These are phyloP conservation scores for Lochmaea crataegi DNA, from an alignment of 2,888 invertebrate species.

Conservation along the genomic window DNA sequence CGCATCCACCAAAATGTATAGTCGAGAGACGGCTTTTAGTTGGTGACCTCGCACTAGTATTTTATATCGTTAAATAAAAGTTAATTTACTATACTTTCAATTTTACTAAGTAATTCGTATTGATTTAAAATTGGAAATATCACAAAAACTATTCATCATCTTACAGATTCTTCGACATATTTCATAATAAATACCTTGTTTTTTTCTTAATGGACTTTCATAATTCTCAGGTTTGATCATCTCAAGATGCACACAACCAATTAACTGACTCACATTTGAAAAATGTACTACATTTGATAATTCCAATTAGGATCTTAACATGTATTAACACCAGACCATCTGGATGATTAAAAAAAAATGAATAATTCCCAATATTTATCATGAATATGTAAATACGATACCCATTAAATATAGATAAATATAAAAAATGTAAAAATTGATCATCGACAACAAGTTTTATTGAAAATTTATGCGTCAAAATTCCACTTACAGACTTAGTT, in stretches of 20 bases:
- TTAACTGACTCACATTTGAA: not conserved
- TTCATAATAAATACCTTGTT: too few relatives aligned
- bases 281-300: not conserved
- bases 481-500: not conserved
- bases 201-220: too few relatives aligned
- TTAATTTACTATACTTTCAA: too few relatives aligned
- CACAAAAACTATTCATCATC: too few relatives aligned
- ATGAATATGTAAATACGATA: conserved; percentile 3
- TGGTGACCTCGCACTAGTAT: too few relatives aligned
- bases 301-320: not conserved
- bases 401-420: conserved; percentile 10
- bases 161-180: too few relatives aligned
- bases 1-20: too few relatives aligned
- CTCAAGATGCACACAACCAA: not conserved
- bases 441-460: conserved; percentile 10
- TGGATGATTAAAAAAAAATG: not conserved
- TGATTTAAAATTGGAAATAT: too few relatives aligned
- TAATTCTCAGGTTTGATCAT: too few relatives aligned
- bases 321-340: not conserved
- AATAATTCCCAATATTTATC: not conserved
- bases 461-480: conserved; percentile 10
- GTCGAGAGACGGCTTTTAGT: too few relatives aligned
- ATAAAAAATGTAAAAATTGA: conserved; percentile 7
- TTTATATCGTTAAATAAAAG: too few relatives aligned
- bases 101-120: too few relatives aligned